Percentiles rank a stretch among this genome's conserved stretches.
Evolutionary conservation across 35 echinoderm and acorn worm species (phyloP).

Genomic region (Ophiothrix spiculata): DNA sequence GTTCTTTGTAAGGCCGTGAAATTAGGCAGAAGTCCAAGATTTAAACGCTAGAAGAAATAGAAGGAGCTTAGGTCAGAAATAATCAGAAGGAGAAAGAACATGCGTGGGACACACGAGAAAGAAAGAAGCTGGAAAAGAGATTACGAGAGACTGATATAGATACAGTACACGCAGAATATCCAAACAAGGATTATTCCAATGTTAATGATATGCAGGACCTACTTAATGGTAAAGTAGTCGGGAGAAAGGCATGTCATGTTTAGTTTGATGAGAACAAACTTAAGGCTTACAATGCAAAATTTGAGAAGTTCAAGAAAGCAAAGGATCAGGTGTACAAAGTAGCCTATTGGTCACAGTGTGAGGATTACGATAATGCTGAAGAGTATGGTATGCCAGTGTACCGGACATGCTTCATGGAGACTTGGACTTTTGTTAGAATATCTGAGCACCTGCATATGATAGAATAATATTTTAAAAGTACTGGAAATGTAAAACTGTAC

Average conservation of each 20-base stretch:
- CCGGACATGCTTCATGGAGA: too few species aligned
- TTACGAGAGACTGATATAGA: background rate
- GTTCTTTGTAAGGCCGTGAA: too few species aligned
- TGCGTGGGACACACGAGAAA: background rate
- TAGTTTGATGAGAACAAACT: slow-evolving; percentile 14
- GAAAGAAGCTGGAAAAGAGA: background rate
- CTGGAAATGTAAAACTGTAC: too few species aligned
- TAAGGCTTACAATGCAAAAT: too few species aligned
- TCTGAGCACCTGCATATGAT: too few species aligned
- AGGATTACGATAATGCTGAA: too few species aligned
- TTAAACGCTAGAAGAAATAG: background rate
- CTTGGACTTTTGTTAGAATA: too few species aligned
- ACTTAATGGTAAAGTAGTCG: background rate
- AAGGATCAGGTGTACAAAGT: too few species aligned
- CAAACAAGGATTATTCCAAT: background rate
- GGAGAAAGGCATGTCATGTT: background rate
- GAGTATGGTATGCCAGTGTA: too few species aligned
- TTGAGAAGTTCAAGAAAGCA: too few species aligned
- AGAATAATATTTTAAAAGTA: too few species aligned
- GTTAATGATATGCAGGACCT: background rate
- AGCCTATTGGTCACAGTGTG: too few species aligned
- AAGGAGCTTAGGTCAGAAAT: slow-evolving; percentile 18
- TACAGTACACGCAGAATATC: background rate
- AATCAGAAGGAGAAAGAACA: background rate
- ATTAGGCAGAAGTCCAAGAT: background rate